Evolutionary conservation across 2,797 vertebrate species (phyloP), one percentile per base, ranked within the genome.

Genomic region (Molossus molossus): DNA sequence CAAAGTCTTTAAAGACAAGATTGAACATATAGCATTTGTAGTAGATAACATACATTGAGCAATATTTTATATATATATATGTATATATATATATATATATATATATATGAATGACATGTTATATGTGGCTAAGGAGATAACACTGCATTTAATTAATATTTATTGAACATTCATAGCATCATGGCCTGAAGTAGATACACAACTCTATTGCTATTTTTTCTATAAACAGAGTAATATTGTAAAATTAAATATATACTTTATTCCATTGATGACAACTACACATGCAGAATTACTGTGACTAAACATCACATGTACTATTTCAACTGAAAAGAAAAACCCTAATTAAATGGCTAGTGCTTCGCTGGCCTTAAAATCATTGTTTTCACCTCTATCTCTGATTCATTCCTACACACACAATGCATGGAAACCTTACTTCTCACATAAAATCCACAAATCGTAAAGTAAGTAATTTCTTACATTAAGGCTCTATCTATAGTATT

Each of bases 271-370:
- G 3, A 62, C 3, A 77, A 57, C 10, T 81, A 92, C 1, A 50
- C 3, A 87, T 5, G 8, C 11, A 85, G 3, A 64, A 64, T 33
- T 64, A 72, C 29, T 29, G 14, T 55, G n/a, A 50, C 5, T 65
- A 88, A 86, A 93, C 83, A 58, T 58, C 60, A 57, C 48, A 88
- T 79, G 90, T 65, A 80, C 27, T 85, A 86, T 58, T 10, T 2
- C 45, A 25, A 57, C 9, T 62, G 13, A 57, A 76, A 95, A 85
- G 12, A 80, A 70, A 91, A 93, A 6, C 0, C 10, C 25, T 62
- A 9, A 10, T 57, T 4, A 89, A 91, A 75, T 82, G 9, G 0
- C 1, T 86, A 53, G 29, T 17, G 17, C 8, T 87, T 87, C 53
- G 33, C 4, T 93, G n/a, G 1, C 9, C 17, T 73, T 89, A 77